A percentile compares a stretch with the other conserved stretches of the same genome.
Conservation (phyloP, 2,113 vertebrate species). For the Psilopogon haemacephalus region DNA sequence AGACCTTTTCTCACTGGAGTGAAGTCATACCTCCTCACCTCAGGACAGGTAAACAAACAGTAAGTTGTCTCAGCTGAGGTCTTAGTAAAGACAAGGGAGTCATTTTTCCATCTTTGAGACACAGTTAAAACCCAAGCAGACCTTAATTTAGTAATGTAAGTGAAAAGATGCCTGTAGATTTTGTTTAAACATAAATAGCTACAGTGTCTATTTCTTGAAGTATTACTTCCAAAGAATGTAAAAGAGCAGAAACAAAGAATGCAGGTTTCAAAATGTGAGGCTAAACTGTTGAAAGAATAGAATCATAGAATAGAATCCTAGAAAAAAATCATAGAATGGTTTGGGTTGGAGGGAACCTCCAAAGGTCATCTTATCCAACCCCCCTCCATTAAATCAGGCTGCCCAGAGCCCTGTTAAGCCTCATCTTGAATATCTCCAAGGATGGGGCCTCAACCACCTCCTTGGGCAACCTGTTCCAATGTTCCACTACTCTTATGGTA, state of each 20-base stretch:
- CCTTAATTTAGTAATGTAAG: not conserved
- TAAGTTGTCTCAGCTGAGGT: not conserved
- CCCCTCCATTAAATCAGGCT: no score
- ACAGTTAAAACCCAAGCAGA: not conserved
- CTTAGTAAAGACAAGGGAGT: not conserved
- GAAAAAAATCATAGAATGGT: no score
- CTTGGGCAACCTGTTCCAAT: no score
- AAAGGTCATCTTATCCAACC: no score
- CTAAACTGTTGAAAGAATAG: not conserved
- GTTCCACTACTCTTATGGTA: no score
- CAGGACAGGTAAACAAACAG: constrained; percentile 2
- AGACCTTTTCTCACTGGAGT: not conserved
- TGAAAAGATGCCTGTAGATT: not conserved
- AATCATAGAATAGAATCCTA: no score
- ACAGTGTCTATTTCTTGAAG: not conserved
- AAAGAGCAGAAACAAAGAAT: not conserved
- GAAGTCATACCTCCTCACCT: not conserved
- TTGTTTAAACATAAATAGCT: not conserved
- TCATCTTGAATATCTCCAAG: no score
- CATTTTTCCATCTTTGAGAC: not conserved
- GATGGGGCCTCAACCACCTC: no score
- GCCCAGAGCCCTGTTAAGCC: no score
- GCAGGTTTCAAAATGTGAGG: not conserved
- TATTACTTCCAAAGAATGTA: not conserved
- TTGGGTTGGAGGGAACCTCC: no score